phyloP scores from a whole-genome alignment of 2,888 invertebrate genomes.

The Anodontia alba region DNA sequence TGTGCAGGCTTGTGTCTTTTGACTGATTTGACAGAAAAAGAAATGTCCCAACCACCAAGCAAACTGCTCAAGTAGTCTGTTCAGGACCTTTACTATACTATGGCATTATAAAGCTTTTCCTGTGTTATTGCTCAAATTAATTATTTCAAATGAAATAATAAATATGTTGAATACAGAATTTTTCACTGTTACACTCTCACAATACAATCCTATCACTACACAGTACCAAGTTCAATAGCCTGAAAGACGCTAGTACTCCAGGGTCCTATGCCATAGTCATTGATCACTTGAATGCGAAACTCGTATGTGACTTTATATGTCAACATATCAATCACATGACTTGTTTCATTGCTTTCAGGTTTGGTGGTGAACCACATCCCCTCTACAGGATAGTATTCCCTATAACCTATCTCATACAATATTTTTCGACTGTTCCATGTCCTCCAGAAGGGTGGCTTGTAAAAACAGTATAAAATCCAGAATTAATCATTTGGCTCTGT shows the following conservation, averaged over 20 bases:
- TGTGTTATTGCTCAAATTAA: no score
- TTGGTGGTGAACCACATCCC: constrained; percentile 43
- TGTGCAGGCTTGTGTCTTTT: no score
- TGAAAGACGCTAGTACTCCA: constrained; percentile 63
- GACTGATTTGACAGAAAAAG: no score
- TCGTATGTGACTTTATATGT: constrained; percentile 88
- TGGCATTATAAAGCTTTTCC: no score
- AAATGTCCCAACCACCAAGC: no score
- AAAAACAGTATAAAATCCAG: background rate
- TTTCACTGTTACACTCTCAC: background rate
- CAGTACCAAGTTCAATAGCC: constrained; percentile 74
- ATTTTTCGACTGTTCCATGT: constrained; percentile 66
- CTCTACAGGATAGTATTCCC: constrained; percentile 39
- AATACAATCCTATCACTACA: no score
- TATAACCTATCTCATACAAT: constrained; percentile 46
- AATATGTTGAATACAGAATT: constrained; percentile 1
- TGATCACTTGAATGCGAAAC: constrained; percentile 96
- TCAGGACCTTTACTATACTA: no score
- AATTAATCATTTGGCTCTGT: no score
- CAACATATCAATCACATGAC: constrained; percentile 38
- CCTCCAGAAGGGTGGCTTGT: constrained; percentile 57
- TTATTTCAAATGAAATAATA: no score
- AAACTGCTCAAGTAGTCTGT: no score
- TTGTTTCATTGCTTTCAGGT: background rate
- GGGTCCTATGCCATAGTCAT: constrained; percentile 95